Evolutionary conservation across 2,888 invertebrate genomes (phyloP).

Genomic region (Thelaira solivaga): DNA sequence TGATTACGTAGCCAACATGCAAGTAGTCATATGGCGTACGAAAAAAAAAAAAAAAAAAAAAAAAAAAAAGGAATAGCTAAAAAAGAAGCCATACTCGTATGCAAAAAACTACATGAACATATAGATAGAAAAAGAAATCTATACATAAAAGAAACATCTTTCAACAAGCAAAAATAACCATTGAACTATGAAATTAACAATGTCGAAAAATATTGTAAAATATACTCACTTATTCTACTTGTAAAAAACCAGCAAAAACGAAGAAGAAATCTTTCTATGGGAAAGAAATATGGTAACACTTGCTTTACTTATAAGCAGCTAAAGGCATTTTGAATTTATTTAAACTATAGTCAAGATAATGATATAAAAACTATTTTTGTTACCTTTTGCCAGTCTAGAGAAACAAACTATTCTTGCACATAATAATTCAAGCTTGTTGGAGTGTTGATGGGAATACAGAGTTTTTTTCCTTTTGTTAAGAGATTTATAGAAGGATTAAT

Average conservation of each 20-base stretch:
- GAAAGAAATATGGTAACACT: background rate
- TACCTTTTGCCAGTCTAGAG: too few species aligned
- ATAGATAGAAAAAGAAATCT: background rate
- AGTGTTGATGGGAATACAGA: too few species aligned
- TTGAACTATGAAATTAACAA: conserved; percentile 75
- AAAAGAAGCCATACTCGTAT: conserved; percentile 47
- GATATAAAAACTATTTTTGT: background rate
- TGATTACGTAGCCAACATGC: conserved; percentile 51
- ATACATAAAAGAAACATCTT: conserved; percentile 31
- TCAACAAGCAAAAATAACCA: conserved; percentile 67
- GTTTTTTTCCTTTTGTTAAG: too few species aligned
- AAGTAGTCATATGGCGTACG: conserved; percentile 49
- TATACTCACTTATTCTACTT: conserved; percentile 27
- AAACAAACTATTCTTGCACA: too few species aligned
- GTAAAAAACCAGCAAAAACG: background rate
- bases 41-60: background rate
- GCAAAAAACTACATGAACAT: conserved; percentile 29
- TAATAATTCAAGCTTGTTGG: too few species aligned
- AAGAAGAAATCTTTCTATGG: too few species aligned
- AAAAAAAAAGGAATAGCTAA: background rate
- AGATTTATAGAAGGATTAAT: too few species aligned
- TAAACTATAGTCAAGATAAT: background rate
- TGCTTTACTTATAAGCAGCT: background rate
- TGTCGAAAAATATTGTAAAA: conserved; percentile 64
- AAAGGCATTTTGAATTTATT: background rate